Base-by-base conservation (phyloP, 2,797 vertebrate genomes). In the Crocodylus rhombifer region DNA sequence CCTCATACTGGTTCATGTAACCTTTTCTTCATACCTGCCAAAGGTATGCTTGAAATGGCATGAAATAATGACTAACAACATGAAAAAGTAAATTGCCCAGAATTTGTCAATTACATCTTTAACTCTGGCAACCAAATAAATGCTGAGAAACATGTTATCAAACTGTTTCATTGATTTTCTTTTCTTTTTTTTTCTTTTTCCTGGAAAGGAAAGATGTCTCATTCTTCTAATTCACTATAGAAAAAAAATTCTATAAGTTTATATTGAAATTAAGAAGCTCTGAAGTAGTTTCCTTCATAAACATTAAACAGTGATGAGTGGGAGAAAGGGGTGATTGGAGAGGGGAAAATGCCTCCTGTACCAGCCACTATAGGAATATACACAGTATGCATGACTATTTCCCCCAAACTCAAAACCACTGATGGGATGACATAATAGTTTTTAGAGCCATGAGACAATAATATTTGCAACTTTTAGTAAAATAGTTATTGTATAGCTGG, bases 11-110 rank as follows among this genome's bases (percentile, higher is more conserved):
- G 30, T 74, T 91, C 74, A 74, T 57, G 12, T 55, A 16, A 65
- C 36, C 56, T 64, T 77, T 86, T 90, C 26, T 61, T 86, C 61
- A 30, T 63, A 61, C 77, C 28, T 95, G 84, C 77, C 82, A 82
- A 86, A 91, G 51, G 77, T 18, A 65, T 60, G 69, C 77, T 90
- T 84, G 80, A 94, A 84, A 77, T 28, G 16, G 60, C 80, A 88
- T 15, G 82, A 86, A 94, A 94, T 81, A 87, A 58, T 5, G 6
- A 58, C 36, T 88, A 75, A 86, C 61, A 80, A 92, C 78, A 88
- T 79, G 42, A 64, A 26, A 60, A 57, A 30, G 57, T 83, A 76
- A 76, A 57, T 21, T 83, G 84, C 65, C 76, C 71, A 67, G 33
- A 33, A 60, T 15, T 17, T 78, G 77, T 85, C 91, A 77, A 26